Evolutionary conservation across 1,140 invertebrate species (phyloP).

Genomic region (Leucophenga varia): DNA sequence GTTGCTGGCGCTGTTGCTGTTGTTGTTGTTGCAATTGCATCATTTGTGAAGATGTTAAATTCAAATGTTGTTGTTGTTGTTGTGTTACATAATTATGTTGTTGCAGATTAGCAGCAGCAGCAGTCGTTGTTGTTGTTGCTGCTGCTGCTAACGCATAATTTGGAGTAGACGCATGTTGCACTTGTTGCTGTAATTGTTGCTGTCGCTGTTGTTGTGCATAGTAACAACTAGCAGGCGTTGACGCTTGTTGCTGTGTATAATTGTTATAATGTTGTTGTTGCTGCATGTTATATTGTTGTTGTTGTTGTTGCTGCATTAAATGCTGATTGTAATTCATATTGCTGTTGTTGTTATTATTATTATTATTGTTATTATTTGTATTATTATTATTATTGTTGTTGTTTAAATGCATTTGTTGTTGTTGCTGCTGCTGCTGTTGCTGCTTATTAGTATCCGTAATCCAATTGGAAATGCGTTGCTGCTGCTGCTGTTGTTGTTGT

Average conservation of each 20-base stretch:
- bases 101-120: slow-evolving; percentile 7
- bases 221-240: too few species aligned
- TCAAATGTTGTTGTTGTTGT: too few species aligned
- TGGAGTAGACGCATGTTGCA: slow-evolving; percentile 8
- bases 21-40: slow-evolving; percentile 5
- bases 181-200: slow-evolving; percentile 20
- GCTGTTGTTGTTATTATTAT: slow-evolving; percentile 18
- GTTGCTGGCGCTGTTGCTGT: slow-evolving; percentile 2
- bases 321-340: slow-evolving; percentile 40
- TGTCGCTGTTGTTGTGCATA: slow-evolving; percentile 2
- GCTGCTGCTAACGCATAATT: neutral
- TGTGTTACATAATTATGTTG: too few species aligned
- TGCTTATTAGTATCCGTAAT: neutral
- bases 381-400: slow-evolving; percentile 16
- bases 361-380: slow-evolving; percentile 5
- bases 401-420: slow-evolving; percentile 13
- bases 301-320: slow-evolving; percentile 27
- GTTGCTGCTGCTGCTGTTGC: slow-evolving; percentile 16
- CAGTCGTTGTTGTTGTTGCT: slow-evolving; percentile 28
- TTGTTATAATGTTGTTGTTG: slow-evolving; percentile 16
- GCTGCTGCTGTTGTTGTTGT: neutral
- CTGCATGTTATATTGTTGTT: slow-evolving; percentile 21
- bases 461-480: neutral
- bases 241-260: slow-evolving; percentile 3
- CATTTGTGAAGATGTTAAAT: slow-evolving; percentile 4